A percentile compares a stretch with the other conserved stretches of the same genome.
These are phyloP conservation scores for Drosophila saltans DNA, from an alignment of 1,140 invertebrate species.

Conservation along the genomic window DNA sequence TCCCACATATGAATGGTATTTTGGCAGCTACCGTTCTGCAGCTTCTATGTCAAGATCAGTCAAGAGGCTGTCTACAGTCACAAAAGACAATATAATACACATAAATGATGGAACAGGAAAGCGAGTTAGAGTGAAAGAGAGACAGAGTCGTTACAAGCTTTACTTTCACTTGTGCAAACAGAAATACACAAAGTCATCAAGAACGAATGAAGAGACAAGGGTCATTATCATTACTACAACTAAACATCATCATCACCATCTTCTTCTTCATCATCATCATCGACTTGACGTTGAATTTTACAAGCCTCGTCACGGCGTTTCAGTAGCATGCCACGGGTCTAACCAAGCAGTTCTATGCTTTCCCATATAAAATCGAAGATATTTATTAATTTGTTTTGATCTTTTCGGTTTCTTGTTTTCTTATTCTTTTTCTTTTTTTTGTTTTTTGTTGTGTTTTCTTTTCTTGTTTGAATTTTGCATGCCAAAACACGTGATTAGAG, in stretches of 20 bases:
- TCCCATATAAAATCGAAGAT: background rate
- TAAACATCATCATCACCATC: slow-evolving; percentile 1
- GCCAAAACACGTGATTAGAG: slow-evolving; percentile 27
- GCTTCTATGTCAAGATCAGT: slow-evolving; percentile 73
- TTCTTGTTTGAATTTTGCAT: slow-evolving; percentile 22
- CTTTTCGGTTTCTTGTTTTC: background rate
- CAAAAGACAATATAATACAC: slow-evolving; percentile 3
- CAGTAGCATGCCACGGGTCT: slow-evolving; percentile 79
- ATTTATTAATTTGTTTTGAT: slow-evolving; percentile 6
- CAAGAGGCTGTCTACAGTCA: slow-evolving; percentile 20
- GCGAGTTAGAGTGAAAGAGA: slow-evolving; percentile 25
- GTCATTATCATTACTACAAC: slow-evolving; percentile 24
- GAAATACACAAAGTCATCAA: slow-evolving; percentile 32
- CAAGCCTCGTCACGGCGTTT: slow-evolving; percentile 46
- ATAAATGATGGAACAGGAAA: slow-evolving; percentile 8
- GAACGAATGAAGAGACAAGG: slow-evolving; percentile 52
- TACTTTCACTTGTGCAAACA: slow-evolving; percentile 80
- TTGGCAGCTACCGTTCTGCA: slow-evolving; percentile 44
- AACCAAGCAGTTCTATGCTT: slow-evolving; percentile 53
- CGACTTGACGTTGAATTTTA: slow-evolving; percentile 28
- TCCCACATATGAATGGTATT: background rate
- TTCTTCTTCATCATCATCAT: slow-evolving; percentile 19
- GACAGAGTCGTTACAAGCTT: slow-evolving; percentile 59
- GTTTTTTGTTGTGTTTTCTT: background rate
- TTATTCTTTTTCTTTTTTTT: background rate